These are phyloP conservation scores for Desmophyllum pertusum DNA, from an alignment of 92 coral and sea anemone genomes.

Conservation along the genomic window DNA sequence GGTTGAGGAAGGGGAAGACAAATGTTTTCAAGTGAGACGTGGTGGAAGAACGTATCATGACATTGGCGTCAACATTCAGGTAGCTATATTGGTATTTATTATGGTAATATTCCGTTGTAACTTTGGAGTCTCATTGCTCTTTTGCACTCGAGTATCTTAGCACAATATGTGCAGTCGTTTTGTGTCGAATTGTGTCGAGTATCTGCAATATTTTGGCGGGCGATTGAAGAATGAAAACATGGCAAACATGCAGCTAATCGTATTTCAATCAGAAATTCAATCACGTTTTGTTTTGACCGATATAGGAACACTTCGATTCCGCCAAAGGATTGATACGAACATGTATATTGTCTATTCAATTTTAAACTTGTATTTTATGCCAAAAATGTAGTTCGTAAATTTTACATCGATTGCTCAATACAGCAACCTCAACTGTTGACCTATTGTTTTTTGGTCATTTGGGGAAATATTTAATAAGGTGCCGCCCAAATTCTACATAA, in stretches of 20 bases:
- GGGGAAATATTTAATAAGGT: not conserved
- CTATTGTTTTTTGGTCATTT: not conserved
- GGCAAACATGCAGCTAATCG: too few species aligned
- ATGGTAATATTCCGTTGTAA: not conserved
- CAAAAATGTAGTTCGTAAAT: not conserved
- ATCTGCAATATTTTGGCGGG: not conserved
- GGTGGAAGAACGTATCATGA: not conserved
- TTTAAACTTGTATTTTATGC: not conserved
- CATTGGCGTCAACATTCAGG: conserved; percentile 13
- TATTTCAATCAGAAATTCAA: too few species aligned
- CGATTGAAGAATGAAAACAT: not conserved
- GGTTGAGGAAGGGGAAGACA: not conserved
- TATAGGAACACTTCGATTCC: too few species aligned
- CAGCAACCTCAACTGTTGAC: not conserved
- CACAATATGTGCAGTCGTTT: conserved; percentile 13
- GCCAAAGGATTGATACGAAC: not conserved
- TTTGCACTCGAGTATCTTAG: conserved; percentile 1
- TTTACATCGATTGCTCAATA: not conserved
- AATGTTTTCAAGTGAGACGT: conserved; percentile 27
- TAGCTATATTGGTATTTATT: conserved; percentile 12
- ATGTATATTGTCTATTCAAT: not conserved
- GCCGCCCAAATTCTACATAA: too few species aligned
- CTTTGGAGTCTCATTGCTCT: not conserved
- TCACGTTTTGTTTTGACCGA: conserved; percentile 1
- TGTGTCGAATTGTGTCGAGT: not conserved